Evolutionary conservation across 2,888 invertebrate species (phyloP).

Genomic region (Choristoneura rosaceana): DNA sequence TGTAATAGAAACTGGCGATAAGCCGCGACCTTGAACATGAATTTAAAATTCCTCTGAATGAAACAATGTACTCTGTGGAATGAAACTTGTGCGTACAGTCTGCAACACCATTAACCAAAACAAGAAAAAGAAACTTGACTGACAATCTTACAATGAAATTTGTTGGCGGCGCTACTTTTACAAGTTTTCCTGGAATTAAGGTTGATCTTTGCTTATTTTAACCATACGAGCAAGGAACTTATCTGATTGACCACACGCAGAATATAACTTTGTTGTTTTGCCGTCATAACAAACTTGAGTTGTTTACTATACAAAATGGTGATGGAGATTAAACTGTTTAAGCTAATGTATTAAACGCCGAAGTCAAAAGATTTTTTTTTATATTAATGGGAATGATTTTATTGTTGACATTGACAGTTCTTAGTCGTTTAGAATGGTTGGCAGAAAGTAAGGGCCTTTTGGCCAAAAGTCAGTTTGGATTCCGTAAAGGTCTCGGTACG

Average conservation of each 20-base stretch:
- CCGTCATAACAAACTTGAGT: slow-evolving; percentile 18
- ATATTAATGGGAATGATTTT: neutral
- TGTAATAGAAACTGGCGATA: slow-evolving; percentile 35
- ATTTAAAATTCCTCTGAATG: slow-evolving; percentile 7
- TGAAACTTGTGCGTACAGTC: slow-evolving; percentile 25
- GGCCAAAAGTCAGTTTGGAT: too few species aligned
- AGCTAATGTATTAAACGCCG: slow-evolving; percentile 13
- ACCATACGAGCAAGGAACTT: neutral
- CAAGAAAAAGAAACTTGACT: slow-evolving; percentile 10
- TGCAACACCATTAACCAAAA: slow-evolving; percentile 27
- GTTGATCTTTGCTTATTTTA: neutral
- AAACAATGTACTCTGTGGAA: too few species aligned
- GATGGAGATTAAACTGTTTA: neutral
- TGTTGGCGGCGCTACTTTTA: neutral
- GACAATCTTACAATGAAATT: slow-evolving; percentile 19
- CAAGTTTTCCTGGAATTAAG: neutral
- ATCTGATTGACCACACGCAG: neutral
- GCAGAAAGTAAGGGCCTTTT: too few species aligned
- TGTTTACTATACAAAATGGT: slow-evolving; percentile 10
- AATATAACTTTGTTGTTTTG: neutral
- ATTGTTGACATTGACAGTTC: slow-evolving; percentile 12
- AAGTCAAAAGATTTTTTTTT: neutral
- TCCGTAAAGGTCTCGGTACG: neutral
- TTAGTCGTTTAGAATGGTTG: too few species aligned
- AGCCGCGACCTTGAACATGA: slow-evolving; percentile 40